phyloP scores from a whole-genome alignment of 1,140 invertebrate genomes.

The Holotrichia oblita region DNA sequence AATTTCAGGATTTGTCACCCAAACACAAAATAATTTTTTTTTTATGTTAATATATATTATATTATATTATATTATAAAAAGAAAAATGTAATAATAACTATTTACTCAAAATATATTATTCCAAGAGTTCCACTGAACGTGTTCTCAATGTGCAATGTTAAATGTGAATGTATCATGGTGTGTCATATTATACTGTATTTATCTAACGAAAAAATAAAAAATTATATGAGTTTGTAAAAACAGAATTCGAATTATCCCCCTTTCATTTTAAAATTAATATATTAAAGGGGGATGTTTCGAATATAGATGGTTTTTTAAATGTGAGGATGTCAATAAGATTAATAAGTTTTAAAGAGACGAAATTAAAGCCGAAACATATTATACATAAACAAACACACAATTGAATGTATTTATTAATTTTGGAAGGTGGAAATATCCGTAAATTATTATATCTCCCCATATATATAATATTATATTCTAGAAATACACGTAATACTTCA shows the following conservation, averaged over 20 bases:
- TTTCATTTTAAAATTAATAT: neutral
- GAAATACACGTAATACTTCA: neutral
- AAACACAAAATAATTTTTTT: no score
- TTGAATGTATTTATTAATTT: constrained; percentile 16
- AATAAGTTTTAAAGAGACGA: constrained; percentile 47
- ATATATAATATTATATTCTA: neutral
- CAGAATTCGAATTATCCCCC: neutral
- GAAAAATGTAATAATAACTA: neutral
- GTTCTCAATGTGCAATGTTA: constrained; percentile 61
- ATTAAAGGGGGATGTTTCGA: constrained; percentile 31
- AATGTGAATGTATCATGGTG: constrained; percentile 54
- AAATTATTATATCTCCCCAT: neutral
- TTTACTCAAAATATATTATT: constrained; percentile 45
- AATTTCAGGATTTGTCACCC: no score
- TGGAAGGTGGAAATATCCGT: neutral
- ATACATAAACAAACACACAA: neutral
- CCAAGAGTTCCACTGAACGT: constrained; percentile 60
- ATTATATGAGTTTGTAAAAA: neutral
- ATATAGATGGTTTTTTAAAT: constrained; percentile 49
- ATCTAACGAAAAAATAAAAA: neutral
- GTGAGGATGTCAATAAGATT: constrained; percentile 58
- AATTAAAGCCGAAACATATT: constrained; percentile 45
- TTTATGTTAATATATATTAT: constrained; percentile 41
- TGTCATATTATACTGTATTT: constrained; percentile 45
- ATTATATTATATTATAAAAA: no score